Conservation (phyloP, 2,888 invertebrate species). For the Leucozona laternaria region DNA sequence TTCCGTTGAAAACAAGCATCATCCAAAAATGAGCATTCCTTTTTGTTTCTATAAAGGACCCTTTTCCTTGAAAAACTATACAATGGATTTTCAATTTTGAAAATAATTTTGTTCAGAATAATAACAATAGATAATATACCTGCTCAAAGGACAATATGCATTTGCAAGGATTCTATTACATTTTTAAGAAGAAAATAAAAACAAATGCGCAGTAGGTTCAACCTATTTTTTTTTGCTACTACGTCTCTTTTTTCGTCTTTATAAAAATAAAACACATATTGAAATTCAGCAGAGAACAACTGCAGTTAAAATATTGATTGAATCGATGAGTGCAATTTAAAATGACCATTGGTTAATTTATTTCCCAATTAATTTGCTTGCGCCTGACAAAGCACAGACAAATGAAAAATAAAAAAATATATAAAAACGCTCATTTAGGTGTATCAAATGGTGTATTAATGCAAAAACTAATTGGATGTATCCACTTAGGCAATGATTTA, state of each 20-base stretch:
- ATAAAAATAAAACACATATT: conserved; percentile 11
- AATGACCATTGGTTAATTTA: conserved; percentile 70
- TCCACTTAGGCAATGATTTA: conserved; percentile 73
- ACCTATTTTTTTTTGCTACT: neutral
- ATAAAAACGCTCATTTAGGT: conserved; percentile 23
- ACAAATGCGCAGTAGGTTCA: conserved; percentile 59
- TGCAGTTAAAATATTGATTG: conserved; percentile 52
- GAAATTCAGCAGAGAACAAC: conserved; percentile 35
- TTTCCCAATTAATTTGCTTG: conserved; percentile 68
- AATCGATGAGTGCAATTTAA: conserved; percentile 69
- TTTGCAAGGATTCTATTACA: conserved; percentile 71
- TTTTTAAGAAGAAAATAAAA: conserved; percentile 19
- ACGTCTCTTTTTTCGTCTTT: neutral
- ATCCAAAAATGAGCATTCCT: conserved; percentile 71
- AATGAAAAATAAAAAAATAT: neutral
- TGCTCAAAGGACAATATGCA: conserved; percentile 69
- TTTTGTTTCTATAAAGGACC: conserved; percentile 66
- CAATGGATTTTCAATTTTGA: conserved; percentile 70
- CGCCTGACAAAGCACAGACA: conserved; percentile 1
- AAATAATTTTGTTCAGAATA: conserved; percentile 54
- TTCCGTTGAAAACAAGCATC: conserved; percentile 63
- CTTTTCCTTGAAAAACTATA: conserved; percentile 62
- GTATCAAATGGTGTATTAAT: conserved; percentile 41
- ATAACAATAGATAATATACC: conserved; percentile 67
- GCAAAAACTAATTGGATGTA: conserved; percentile 64